Base-by-base conservation (phyloP, 2,113 vertebrate species). In the Eleginops maclovinus region DNA sequence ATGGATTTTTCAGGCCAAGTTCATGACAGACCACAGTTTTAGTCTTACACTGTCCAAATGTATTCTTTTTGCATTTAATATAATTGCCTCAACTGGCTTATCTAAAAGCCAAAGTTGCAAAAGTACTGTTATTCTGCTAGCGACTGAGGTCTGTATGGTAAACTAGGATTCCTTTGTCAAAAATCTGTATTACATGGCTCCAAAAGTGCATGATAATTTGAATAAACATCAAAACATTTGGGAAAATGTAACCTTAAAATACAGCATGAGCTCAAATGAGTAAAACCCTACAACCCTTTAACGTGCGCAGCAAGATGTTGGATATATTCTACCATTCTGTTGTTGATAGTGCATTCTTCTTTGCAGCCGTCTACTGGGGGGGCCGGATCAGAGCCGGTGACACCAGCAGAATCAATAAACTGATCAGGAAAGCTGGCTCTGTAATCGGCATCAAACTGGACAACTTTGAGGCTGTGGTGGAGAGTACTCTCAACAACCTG, bases 51-150 rank as follows among this genome's bases (percentile, higher is more conserved):
- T 74, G 66, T 28, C 49, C 47, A 50, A 61, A 50, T 54, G 11
- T 61, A 41, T 77, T 54, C 1, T 15, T 54, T 50, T 71, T 67
- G 26, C 40, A 67, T 67, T 67, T 40, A 62, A 16, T 51, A 40
- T 36, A 36, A 47, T 43, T 62, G 19, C 49, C 16, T 50, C 47
- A 43, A n/a, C 21, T 11, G 22, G n/a, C 46, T 54, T 54, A 26
- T 67, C 15, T 40, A 16, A 47, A 31, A 44, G 47, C 55, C 24
- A 40, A 60, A 54, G 22, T 21, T 67, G 28, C 21, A 51, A 28
- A 67, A 50, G 28, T 28, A 41, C 15, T 66, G 19, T 44, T 51
- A 16, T 26, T 49, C 28, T 17, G 75, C 43, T 3, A 6, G 41
- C 49, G 26, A 28, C 47, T 50, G 43, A 40, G 22, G 53, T 41